Evolutionary conservation across 2,888 invertebrate genomes (phyloP), one percentile per base, ranked within the genome.

Genomic region (Aphodius sticticus): DNA sequence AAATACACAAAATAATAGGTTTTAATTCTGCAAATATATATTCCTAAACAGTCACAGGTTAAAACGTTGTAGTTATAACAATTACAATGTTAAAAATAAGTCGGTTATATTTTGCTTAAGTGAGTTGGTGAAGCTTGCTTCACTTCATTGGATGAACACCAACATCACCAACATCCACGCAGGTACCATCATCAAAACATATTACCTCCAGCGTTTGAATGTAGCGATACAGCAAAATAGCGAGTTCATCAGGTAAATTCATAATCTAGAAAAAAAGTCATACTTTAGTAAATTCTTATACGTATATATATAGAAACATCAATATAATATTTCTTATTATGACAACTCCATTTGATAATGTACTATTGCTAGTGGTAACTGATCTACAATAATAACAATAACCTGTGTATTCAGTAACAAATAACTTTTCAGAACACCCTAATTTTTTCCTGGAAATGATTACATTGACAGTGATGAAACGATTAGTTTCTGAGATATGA

Each of bases 121-220:
- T 2, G 1, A 2, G 53, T 53, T 53, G 53, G 53, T 53, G 12
- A 53, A 53, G 12, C 53, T 26, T 53, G 53, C 26, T 35, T 74
- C 15, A 74, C 26, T 26, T 26, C n/a, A 35, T 77, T 70, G 83
- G 83, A 80, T 83, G 83, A 26, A 82, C 78, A 9, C 83, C 83
- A 16, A 81, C 79, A 53, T 83, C 83, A 4, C 82, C 83, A 14
- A 81, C 76, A 36, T 83, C 83, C 37, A 83, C 80, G 74, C 83
- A 83, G 16, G 78, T 79, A 1, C 83, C 83, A 78, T 83, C 83
- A 12, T 81, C 81, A 69, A 83, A 83, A 71, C 83, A 83, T 70
- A 83, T 77, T 6, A 83, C 37, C 3, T 80, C 77, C 16, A 76
- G 74, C 5, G 35, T 72, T 69, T 53, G 38, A 14, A 69, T 12